Conservation (phyloP, 1,140 invertebrate genomes). For the Drosophila subobscura region DNA sequence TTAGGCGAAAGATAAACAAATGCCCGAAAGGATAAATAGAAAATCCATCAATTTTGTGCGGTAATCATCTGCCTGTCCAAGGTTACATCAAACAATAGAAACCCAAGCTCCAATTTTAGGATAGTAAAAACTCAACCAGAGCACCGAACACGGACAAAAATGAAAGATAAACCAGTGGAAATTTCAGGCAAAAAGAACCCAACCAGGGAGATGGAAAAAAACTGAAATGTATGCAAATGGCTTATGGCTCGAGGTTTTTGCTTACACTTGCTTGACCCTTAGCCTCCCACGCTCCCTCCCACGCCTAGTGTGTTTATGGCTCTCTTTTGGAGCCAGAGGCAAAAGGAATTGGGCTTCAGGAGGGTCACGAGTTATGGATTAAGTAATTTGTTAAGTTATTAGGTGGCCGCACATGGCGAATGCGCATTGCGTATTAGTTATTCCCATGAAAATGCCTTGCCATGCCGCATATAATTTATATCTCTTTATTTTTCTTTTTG, state of each 20-base stretch:
- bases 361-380: constrained; percentile 40
- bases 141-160: constrained; percentile 14
- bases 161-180: background rate
- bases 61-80: constrained; percentile 50
- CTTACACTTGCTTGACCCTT: constrained; percentile 62
- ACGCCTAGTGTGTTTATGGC: constrained; percentile 45
- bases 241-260: constrained; percentile 61
- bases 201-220: constrained; percentile 43
- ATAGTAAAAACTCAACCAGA: background rate
- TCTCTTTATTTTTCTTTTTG: constrained; percentile 1
- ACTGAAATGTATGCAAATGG: constrained; percentile 73
- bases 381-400: constrained; percentile 74
- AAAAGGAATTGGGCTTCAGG: constrained; percentile 20
- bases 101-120: constrained; percentile 47
- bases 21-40: constrained; percentile 21
- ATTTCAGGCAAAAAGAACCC: constrained; percentile 32
- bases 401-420: constrained; percentile 50
- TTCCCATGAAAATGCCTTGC: constrained; percentile 52
- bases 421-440: constrained; percentile 51
- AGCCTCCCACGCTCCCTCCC: background rate
- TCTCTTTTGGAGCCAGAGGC: constrained; percentile 37
- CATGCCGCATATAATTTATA: constrained; percentile 15
- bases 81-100: constrained; percentile 50
- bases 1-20: constrained; percentile 23
- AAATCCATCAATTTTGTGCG: constrained; percentile 50